Percentiles rank a stretch among this genome's conserved stretches.
These are phyloP conservation scores for Pangasius mekongensis DNA, from an alignment of 2,797 vertebrate genomes.

Conservation along the genomic window DNA sequence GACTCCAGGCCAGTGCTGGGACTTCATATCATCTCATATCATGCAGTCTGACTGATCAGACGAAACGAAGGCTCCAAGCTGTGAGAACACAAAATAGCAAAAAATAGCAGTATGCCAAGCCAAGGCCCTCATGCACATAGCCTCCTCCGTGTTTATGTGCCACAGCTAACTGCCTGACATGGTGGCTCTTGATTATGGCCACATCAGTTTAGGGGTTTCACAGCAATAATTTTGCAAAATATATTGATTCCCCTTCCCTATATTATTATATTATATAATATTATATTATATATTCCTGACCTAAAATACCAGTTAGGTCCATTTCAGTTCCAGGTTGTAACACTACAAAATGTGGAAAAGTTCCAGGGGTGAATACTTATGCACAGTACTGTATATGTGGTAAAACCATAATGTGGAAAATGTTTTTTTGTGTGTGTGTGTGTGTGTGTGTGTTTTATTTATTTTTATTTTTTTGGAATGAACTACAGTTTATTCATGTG, in stretches of 20 bases:
- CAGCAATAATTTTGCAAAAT: not conserved
- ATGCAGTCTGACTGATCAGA: constrained; percentile 16
- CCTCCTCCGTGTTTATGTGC: constrained; percentile 26
- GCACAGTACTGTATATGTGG: too few relatives aligned
- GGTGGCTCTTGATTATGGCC: not conserved
- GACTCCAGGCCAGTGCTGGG: not conserved
- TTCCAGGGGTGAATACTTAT: not conserved
- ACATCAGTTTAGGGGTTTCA: not conserved
- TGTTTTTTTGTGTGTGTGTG: too few relatives aligned
- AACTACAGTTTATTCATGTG: too few relatives aligned
- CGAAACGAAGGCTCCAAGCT: constrained; percentile 20
- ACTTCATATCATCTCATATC: constrained; percentile 17
- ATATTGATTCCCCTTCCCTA: not conserved
- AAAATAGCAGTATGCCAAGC: constrained; percentile 2
- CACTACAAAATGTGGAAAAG: not conserved
- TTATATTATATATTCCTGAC: not conserved
- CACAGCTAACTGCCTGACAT: constrained; percentile 36
- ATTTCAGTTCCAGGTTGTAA: not conserved
- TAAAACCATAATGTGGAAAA: too few relatives aligned
- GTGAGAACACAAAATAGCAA: constrained; percentile 40
- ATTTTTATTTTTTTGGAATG: too few relatives aligned
- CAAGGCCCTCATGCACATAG: constrained; percentile 29
- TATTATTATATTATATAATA: not conserved
- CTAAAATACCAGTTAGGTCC: not conserved
- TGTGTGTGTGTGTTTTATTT: too few relatives aligned